Conservation (phyloP, 1,140 invertebrate genomes). For the Megathymus violae region DNA sequence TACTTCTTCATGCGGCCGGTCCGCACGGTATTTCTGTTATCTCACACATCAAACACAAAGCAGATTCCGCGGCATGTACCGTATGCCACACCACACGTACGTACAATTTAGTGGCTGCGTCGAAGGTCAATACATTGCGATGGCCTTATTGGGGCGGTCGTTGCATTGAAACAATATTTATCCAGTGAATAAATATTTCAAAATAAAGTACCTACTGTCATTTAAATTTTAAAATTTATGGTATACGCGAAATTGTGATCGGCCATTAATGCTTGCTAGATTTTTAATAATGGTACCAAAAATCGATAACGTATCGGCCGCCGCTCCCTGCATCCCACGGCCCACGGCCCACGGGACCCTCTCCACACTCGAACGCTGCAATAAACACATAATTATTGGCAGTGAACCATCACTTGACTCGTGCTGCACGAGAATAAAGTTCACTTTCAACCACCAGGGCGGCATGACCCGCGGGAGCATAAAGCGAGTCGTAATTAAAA, state of each 20-base stretch:
- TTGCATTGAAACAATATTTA: too few relatives aligned
- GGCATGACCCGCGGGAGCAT: constrained; percentile 48
- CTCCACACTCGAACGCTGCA: constrained; percentile 44
- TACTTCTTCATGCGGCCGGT: too few relatives aligned
- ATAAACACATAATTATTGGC: constrained; percentile 55
- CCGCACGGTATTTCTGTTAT: too few relatives aligned
- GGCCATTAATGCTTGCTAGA: constrained; percentile 19
- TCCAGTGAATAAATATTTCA: too few relatives aligned
- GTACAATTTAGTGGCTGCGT: too few relatives aligned
- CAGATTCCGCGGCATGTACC: too few relatives aligned
- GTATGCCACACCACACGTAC: too few relatives aligned
- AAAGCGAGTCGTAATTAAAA: constrained; percentile 48
- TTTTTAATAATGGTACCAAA: constrained; percentile 35
- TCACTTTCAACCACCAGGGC: constrained; percentile 54
- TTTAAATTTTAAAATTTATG: too few relatives aligned
- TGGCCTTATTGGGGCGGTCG: too few relatives aligned
- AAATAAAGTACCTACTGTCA: too few relatives aligned
- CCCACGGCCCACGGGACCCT: constrained; percentile 42
- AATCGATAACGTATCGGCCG: constrained; percentile 46
- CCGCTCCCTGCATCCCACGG: constrained; percentile 22
- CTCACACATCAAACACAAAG: too few relatives aligned
- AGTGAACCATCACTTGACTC: not conserved
- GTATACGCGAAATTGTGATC: constrained; percentile 7
- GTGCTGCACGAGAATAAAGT: constrained; percentile 46
- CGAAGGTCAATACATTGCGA: too few relatives aligned